phyloP scores from a whole-genome alignment of 1,140 invertebrate genomes.

The Drosophila serrata region DNA sequence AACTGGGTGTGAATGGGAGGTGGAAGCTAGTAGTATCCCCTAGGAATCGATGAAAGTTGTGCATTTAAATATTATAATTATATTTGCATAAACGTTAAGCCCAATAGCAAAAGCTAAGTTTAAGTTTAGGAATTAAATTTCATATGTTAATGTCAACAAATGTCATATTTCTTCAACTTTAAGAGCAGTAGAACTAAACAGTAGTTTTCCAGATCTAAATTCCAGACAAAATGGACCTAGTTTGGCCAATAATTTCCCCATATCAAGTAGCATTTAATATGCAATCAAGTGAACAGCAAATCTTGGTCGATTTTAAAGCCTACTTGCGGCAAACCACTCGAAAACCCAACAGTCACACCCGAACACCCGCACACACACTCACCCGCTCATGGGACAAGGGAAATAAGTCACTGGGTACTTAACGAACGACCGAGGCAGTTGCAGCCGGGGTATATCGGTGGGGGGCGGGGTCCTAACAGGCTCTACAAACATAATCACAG shows the following conservation, averaged over 20 bases:
- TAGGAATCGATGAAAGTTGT: neutral
- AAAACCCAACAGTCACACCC: neutral
- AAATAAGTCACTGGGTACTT: slow-evolving; percentile 74
- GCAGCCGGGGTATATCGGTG: slow-evolving; percentile 25
- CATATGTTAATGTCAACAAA: neutral
- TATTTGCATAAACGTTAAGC: neutral
- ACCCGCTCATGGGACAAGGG: slow-evolving; percentile 37
- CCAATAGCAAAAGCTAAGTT: neutral
- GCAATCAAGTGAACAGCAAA: slow-evolving; percentile 29
- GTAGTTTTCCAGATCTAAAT: too few species aligned
- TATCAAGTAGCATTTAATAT: slow-evolving; percentile 20
- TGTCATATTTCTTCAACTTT: neutral
- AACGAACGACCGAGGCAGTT: slow-evolving; percentile 51
- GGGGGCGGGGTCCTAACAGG: slow-evolving; percentile 41
- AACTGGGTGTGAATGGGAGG: slow-evolving; percentile 29
- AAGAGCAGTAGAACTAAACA: too few species aligned
- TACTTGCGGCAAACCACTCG: slow-evolving; percentile 20
- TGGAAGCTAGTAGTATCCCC: slow-evolving; percentile 18
- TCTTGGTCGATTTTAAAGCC: slow-evolving; percentile 39
- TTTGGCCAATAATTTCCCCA: slow-evolving; percentile 1
- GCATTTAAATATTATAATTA: slow-evolving; percentile 33
- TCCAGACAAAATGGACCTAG: neutral
- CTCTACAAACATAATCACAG: slow-evolving; percentile 77
- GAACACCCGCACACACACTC: neutral
- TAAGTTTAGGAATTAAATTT: neutral